phyloP scores from a whole-genome alignment of 2,113 vertebrate genomes.

The Rana temporaria region DNA sequence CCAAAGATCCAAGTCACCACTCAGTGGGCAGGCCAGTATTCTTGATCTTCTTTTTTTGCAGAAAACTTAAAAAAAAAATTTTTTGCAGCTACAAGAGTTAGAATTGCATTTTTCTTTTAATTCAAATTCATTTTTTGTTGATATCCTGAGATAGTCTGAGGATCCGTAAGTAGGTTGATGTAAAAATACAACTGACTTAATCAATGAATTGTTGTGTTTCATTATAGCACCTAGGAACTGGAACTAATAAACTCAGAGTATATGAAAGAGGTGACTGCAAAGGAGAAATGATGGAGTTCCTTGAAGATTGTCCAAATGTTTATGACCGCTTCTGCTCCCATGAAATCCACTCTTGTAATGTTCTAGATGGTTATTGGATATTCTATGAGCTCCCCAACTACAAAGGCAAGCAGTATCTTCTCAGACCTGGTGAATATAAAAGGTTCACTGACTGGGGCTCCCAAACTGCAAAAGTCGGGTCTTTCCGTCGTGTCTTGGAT shows the following conservation, averaged over 20 bases:
- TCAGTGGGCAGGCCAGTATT: too few species aligned
- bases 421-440: constrained; percentile 70
- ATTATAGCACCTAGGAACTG: constrained; percentile 69
- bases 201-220: constrained; percentile 32
- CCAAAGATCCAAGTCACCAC: too few species aligned
- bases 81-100: too few species aligned
- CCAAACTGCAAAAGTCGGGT: constrained; percentile 66
- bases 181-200: too few species aligned
- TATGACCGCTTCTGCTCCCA: constrained; percentile 76
- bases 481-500: constrained; percentile 67
- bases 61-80: too few species aligned
- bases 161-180: too few species aligned
- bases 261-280: constrained; percentile 78
- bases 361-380: constrained; percentile 79
- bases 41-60: too few species aligned
- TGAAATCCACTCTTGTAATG: constrained; percentile 78
- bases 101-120: too few species aligned
- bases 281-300: constrained; percentile 80
- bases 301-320: constrained; percentile 77
- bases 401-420: constrained; percentile 68
- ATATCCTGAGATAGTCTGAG: too few species aligned
- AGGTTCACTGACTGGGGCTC: constrained; percentile 70
- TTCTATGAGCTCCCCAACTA: constrained; percentile 83
- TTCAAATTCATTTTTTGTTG: too few species aligned
- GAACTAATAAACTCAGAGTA: constrained; percentile 77